Evolutionary conservation across 2,888 invertebrate species (phyloP), one percentile per base, ranked within the genome.

Genomic region (Helicoverpa assulta): DNA sequence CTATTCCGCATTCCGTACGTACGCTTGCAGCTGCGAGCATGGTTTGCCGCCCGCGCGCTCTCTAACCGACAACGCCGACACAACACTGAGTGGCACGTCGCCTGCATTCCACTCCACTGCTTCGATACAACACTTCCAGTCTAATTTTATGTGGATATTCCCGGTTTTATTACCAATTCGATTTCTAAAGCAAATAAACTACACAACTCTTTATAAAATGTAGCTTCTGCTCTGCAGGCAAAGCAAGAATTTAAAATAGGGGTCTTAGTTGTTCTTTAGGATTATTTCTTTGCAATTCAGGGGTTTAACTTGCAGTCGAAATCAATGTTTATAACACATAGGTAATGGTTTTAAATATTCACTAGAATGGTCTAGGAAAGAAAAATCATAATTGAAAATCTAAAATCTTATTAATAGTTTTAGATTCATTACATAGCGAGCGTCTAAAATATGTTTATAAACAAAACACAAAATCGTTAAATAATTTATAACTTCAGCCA

Each of bases 81-180:
- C 88, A 89, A 85, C 86, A 85, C 83, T 83, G 87, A 88, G 83
- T 85, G 88, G 90, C 90, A 87, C 88, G 89, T 88, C 86, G 89
- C 85, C 88, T 88, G 90, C 92, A 94, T 94, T 93, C 92, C 92
- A 91, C 89, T 88, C 86, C 85, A 85, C 83, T 88, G 86, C 89
- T 85, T 87, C 87, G 84, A 90, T 85, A 90, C 89, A 89, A 89
- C 87, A 89, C 88, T 89, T 89, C 86, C 86, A 84, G 78, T 79
- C 75, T 78, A 86, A 86, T 82, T 86, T 87, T 86, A 84, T 81
- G 81, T 83, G 81, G 72, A 78, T 83, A 85, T 82, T 78, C 77
- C 77, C 71, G 74, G 73, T 86, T 88, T 86, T 86, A 88, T 83
- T 82, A 80, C 82, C 69, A 77, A 70, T 62, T 66, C 55, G 68